Base-by-base conservation (phyloP, 2,113 vertebrate genomes). In the Planiliza haematocheilus region DNA sequence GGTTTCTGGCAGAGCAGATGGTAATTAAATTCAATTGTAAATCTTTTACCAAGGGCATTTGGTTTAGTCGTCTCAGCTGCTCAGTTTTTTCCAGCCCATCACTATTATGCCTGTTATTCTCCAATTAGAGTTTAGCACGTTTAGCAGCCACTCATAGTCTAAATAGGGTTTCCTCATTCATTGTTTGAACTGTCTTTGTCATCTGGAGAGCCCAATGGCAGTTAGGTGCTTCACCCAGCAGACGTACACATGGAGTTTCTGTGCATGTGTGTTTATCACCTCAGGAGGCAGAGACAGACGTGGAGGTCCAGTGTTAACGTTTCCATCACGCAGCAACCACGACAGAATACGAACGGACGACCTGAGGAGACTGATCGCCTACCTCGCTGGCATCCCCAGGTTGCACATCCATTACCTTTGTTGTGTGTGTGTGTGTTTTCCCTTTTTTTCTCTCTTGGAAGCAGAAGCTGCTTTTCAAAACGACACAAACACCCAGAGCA, bases 341-440 rank as follows among this genome's bases (percentile, higher is more conserved):
- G 98, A 99, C 70, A 96, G 97, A 97, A 99, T 99, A 99, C 96
- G 97, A 81, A 95, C 97, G 48, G 97, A 99, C 70, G 98, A 99
- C 77, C 96, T 99, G 74, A 93, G 97, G 84, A 96, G 96, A 81
- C 94, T 99, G 79, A 97, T 99, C 72, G 97, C 97, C 0, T 99
- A 99, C 83, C 94, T 99, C 30, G 97, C 97, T 0, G 95, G 95
- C 84, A 98, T 99, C 91, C 98, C 98, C 70, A 99, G 97, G 98
- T 99, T n/a, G 48, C 46, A 38, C 57, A 52, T 52, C 51, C 14
- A 61, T 57, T 76, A 16, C 34, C 6, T 77, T 43, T 56, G 9
- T 18, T 16, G 10, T 67, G 11, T 13, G 24, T 72, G 49, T 16
- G 46, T 53, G 36, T 20, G n/a, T 7, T 46, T 6, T 2, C 24